Percentiles rank a stretch among this genome's conserved stretches.
Conservation (phyloP, 2,888 invertebrate genomes). For the Osmoderma eremita region DNA sequence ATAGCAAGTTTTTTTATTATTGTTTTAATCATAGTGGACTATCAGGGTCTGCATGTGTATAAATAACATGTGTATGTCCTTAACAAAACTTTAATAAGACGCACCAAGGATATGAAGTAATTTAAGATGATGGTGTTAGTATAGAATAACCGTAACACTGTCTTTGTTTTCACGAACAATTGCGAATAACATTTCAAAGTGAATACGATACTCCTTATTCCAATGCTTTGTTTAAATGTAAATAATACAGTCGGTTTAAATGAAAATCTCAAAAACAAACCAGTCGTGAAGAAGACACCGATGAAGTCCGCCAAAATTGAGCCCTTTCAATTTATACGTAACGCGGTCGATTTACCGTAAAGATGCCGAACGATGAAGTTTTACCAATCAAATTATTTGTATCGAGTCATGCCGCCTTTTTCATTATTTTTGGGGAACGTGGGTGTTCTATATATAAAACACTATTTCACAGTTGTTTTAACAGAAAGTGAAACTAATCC, state of each 20-base stretch:
- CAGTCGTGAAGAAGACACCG: too few species aligned
- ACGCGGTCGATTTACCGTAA: slow-evolving; percentile 48
- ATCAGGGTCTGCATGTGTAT: too few species aligned
- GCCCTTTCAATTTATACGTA: slow-evolving; percentile 24
- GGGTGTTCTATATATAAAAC: slow-evolving; percentile 53
- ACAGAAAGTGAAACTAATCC: slow-evolving; percentile 28
- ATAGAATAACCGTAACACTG: slow-evolving; percentile 45
- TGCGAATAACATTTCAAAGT: slow-evolving; percentile 55
- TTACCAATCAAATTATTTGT: slow-evolving; percentile 58
- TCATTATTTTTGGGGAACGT: slow-evolving; percentile 50
- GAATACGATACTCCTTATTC: slow-evolving; percentile 53
- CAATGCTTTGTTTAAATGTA: slow-evolving; percentile 49
- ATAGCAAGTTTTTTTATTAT: too few species aligned
- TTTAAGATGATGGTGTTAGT: slow-evolving; percentile 50
- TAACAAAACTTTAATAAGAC: not conserved
- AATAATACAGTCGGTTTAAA: slow-evolving; percentile 48
- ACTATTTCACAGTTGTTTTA: slow-evolving; percentile 57
- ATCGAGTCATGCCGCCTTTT: slow-evolving; percentile 56
- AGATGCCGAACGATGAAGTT: slow-evolving; percentile 54
- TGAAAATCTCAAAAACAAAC: slow-evolving; percentile 28
- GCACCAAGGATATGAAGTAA: slow-evolving; percentile 45
- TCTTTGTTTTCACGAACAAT: slow-evolving; percentile 53
- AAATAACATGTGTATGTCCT: too few species aligned
- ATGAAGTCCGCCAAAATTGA: slow-evolving; percentile 33
- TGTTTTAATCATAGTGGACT: too few species aligned